These are phyloP conservation scores for Solenopsis invicta DNA, from an alignment of 1,140 invertebrate genomes.

Conservation along the genomic window DNA sequence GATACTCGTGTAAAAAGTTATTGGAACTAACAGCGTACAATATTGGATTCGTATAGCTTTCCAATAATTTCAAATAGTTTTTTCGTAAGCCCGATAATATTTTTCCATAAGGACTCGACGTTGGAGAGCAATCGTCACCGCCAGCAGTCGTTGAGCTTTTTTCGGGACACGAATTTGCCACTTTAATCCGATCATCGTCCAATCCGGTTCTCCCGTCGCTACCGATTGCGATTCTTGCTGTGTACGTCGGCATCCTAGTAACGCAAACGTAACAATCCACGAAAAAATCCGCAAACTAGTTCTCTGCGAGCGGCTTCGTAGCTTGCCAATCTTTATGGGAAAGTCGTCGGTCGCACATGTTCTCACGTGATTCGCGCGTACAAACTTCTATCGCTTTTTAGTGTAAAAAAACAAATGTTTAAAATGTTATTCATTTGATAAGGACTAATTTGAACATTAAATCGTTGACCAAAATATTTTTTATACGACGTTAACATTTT, in stretches of 20 bases:
- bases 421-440: background rate
- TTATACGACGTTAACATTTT: no score
- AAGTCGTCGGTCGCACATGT: background rate
- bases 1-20: no score
- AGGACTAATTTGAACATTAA: background rate
- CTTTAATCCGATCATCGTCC: slow-evolving; percentile 30
- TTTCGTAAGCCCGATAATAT: no score
- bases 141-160: background rate
- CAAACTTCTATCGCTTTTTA: background rate
- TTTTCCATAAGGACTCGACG: no score
- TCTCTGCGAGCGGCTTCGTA: slow-evolving; percentile 16
- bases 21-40: no score
- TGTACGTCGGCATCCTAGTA: slow-evolving; percentile 30
- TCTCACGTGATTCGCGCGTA: slow-evolving; percentile 10
- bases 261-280: slow-evolving; percentile 46
- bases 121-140: background rate
- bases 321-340: background rate
- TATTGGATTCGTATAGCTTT: no score
- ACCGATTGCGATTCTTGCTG: slow-evolving; percentile 38
- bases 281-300: slow-evolving; percentile 69
- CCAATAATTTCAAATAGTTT: no score
- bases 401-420: background rate
- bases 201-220: slow-evolving; percentile 31
- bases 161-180: slow-evolving; percentile 27
- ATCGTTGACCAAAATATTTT: background rate